Conservation (phyloP, 2,113 vertebrate species). For the Gymnarchus niloticus region DNA sequence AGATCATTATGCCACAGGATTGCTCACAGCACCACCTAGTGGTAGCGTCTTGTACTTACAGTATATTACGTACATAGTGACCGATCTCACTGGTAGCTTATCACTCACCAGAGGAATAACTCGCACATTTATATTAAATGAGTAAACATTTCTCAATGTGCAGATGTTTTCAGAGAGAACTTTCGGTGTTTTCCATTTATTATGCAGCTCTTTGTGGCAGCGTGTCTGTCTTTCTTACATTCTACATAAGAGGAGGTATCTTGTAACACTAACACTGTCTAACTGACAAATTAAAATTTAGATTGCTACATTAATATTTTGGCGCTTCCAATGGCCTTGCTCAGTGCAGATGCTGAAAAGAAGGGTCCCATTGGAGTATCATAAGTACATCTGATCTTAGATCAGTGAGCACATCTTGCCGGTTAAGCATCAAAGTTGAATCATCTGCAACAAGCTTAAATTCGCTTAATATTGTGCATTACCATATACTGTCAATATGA, state of each 20-base stretch:
- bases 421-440: no score
- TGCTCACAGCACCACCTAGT: conserved; percentile 48
- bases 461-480: not conserved
- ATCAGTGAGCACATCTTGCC: not conserved
- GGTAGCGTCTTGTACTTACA: conserved; percentile 21
- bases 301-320: not conserved
- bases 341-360: not conserved
- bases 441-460: not conserved
- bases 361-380: not conserved
- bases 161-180: not conserved
- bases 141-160: not conserved
- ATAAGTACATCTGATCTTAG: not conserved
- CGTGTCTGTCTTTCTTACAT: not conserved
- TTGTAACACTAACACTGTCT: not conserved
- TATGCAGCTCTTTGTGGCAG: not conserved
- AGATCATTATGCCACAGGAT: not conserved
- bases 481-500: not conserved
- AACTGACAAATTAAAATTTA: not conserved
- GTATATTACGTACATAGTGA: not conserved
- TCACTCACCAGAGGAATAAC: not conserved
- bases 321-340: not conserved
- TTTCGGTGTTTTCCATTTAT: not conserved
- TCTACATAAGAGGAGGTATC: not conserved
- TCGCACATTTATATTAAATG: no score
- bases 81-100: not conserved